These are phyloP conservation scores for Cyprinodon tularosa DNA, from an alignment of 2,113 vertebrate genomes.

Conservation along the genomic window DNA sequence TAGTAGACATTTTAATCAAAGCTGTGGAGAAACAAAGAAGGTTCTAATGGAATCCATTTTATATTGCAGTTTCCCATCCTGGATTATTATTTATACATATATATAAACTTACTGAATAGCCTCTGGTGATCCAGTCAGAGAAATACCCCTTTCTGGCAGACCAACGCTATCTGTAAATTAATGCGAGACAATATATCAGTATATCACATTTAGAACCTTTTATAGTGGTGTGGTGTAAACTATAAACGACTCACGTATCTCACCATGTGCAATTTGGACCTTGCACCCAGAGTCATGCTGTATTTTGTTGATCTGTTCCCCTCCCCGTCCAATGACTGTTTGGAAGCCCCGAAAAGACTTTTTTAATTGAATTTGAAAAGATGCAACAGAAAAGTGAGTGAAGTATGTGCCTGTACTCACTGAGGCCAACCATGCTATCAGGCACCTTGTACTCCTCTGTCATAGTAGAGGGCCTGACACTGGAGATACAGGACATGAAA, in stretches of 20 bases:
- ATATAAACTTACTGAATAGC: slow-evolving; percentile 85
- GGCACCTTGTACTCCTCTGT: slow-evolving; percentile 91
- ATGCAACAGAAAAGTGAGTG: background rate
- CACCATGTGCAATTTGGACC: slow-evolving; percentile 94
- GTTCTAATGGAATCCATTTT: background rate
- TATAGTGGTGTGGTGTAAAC: background rate
- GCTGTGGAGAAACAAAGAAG: no score
- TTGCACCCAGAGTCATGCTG: slow-evolving; percentile 96
- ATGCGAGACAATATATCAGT: background rate
- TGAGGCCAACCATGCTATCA: slow-evolving; percentile 93
- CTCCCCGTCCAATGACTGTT: slow-evolving; percentile 91
- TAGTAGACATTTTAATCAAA: no score
- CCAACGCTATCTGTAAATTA: slow-evolving; percentile 85
- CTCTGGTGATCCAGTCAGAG: slow-evolving; percentile 87
- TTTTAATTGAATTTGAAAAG: slow-evolving; percentile 15
- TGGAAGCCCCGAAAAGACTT: slow-evolving; percentile 15
- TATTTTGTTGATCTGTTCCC: slow-evolving; percentile 96
- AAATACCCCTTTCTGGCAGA: slow-evolving; percentile 87
- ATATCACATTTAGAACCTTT: background rate
- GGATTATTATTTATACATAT: no score
- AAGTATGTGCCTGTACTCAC: slow-evolving; percentile 80
- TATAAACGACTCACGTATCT: background rate
- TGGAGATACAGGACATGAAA: slow-evolving; percentile 35
- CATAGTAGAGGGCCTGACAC: slow-evolving; percentile 79
- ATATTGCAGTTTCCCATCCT: background rate